Percentiles rank a stretch among this genome's conserved stretches.
Evolutionary conservation across 2,797 vertebrate species (phyloP).

Genomic region (Pteronotus mesoamericanus): DNA sequence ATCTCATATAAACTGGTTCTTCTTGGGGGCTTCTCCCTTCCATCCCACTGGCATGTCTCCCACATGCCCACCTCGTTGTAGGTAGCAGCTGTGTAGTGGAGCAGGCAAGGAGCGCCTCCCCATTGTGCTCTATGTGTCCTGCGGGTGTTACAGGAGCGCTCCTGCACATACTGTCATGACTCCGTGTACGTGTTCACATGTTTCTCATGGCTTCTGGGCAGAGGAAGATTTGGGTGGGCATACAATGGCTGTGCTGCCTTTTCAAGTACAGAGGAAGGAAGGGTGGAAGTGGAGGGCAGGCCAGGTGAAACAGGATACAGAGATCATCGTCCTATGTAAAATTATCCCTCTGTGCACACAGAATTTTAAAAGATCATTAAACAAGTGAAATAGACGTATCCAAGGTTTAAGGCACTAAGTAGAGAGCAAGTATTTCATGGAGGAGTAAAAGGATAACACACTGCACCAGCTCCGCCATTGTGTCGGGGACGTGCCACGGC

Average conservation of each 20-base stretch:
- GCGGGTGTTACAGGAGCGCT: accelerated
- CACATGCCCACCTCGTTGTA: accelerated
- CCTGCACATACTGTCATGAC: accelerated
- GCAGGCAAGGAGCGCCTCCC: not conserved
- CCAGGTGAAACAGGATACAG: not conserved
- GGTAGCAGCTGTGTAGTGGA: not conserved
- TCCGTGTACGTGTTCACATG: accelerated
- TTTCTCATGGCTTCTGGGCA: not conserved
- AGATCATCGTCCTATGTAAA: accelerated
- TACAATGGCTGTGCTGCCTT: not conserved
- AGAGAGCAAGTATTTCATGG: accelerated
- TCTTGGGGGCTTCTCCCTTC: not conserved
- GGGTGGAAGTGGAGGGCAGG: not conserved
- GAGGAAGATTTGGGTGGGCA: accelerated
- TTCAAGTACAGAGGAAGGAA: not conserved
- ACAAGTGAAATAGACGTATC: not conserved
- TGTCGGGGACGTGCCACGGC: accelerated
- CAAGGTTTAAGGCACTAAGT: accelerated
- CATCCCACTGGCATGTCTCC: not conserved
- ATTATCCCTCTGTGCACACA: not conserved
- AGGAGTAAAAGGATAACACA: not conserved
- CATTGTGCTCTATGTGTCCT: accelerated
- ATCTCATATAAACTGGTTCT: not conserved
- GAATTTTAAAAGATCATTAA: not conserved
- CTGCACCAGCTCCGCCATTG: accelerated